These are phyloP conservation scores for Rhabdophis nuchalis DNA, from an alignment of 2,797 vertebrate genomes.

Conservation along the genomic window DNA sequence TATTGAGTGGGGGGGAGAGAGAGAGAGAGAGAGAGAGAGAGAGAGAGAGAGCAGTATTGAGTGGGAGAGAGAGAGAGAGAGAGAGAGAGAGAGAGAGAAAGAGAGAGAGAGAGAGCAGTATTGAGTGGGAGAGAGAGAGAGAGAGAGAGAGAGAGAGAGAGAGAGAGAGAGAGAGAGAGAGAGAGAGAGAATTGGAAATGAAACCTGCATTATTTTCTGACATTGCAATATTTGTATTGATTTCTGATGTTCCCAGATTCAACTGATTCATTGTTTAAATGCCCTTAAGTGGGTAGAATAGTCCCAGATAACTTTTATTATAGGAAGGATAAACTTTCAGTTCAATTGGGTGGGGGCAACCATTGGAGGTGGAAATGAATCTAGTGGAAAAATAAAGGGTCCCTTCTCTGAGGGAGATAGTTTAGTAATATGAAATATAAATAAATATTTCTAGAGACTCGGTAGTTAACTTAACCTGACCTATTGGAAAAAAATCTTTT, in stretches of 20 bases:
- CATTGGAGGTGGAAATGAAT: slow-evolving; percentile 1
- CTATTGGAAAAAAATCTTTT: not conserved
- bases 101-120: too few species aligned
- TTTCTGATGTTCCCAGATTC: not conserved
- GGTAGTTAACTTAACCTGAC: not conserved
- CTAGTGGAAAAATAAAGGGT: not conserved
- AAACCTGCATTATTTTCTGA: not conserved
- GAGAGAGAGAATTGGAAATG: not conserved
- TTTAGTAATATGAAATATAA: not conserved
- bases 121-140: too few species aligned
- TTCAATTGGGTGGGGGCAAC: not conserved
- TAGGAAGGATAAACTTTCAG: not conserved
- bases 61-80: too few species aligned
- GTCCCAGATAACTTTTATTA: not conserved
- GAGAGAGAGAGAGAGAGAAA: not conserved
- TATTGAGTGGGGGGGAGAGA: too few species aligned
- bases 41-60: not conserved
- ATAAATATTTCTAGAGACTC: not conserved
- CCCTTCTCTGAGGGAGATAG: not conserved
- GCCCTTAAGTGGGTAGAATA: not conserved
- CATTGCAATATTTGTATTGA: not conserved
- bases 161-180: not conserved
- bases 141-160: not conserved
- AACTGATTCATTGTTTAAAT: not conserved
- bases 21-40: too few species aligned